Conservation (phyloP, 2,113 vertebrate genomes). For the Lasiurus borealis region DNA sequence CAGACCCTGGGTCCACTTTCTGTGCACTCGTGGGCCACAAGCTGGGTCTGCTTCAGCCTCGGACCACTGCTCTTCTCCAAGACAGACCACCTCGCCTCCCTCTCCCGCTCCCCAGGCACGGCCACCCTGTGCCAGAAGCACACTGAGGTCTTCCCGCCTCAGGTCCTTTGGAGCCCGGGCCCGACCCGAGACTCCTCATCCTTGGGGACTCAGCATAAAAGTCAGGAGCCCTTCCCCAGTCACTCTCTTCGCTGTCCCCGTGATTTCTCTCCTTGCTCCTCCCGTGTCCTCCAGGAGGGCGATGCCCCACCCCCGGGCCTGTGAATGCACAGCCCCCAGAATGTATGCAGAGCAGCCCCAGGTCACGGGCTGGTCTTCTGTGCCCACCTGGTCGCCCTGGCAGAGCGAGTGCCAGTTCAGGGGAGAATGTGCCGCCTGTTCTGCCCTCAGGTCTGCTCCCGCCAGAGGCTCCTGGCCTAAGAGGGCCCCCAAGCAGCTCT, state of each 20-base stretch:
- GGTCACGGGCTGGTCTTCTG: no score
- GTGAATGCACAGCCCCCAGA: no score
- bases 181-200: no score
- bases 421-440: rapidly evolving
- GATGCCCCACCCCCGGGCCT: not conserved
- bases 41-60: not conserved
- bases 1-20: not conserved
- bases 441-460: not conserved
- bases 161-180: not conserved
- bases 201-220: not conserved
- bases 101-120: rapidly evolving
- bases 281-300: not conserved
- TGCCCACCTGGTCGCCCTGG: not conserved
- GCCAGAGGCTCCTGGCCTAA: not conserved
- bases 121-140: no score
- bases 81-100: not conserved
- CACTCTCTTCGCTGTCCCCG: no score
- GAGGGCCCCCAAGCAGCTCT: not conserved
- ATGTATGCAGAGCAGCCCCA: no score
- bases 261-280: not conserved
- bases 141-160: not conserved
- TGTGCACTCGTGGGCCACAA: not conserved
- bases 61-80: not conserved
- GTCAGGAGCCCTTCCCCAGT: not conserved
- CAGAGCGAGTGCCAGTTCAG: not conserved